Conservation (phyloP, 2,113 vertebrate genomes). For the Aegithalos caudatus region DNA sequence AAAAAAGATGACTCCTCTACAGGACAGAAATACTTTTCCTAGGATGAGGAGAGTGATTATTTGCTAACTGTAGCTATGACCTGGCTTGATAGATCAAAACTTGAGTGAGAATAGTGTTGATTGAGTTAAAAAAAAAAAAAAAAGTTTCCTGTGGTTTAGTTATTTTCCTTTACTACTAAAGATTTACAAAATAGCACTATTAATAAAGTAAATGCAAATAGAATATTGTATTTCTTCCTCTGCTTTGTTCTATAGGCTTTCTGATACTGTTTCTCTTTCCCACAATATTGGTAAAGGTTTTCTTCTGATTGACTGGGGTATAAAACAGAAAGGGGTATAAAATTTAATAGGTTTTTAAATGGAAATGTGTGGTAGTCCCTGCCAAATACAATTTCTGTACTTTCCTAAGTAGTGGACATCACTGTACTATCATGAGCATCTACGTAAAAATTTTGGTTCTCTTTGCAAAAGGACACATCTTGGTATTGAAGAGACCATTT, state of each 20-base stretch:
- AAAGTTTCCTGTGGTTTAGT: background rate
- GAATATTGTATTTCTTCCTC: background rate
- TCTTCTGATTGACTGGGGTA: background rate
- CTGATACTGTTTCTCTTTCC: background rate
- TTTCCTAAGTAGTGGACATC: background rate
- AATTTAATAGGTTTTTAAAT: background rate
- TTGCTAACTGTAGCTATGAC: background rate
- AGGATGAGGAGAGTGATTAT: background rate
- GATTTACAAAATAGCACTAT: background rate
- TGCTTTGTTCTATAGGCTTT: background rate
- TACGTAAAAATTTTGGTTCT: background rate
- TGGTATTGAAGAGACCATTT: background rate
- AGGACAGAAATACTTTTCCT: background rate
- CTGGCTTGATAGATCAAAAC: background rate
- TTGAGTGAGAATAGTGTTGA: background rate
- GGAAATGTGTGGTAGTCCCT: background rate
- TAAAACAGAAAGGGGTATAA: background rate
- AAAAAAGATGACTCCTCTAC: background rate
- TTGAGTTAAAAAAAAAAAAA: background rate
- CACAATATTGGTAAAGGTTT: background rate
- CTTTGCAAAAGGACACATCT: background rate
- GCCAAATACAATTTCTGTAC: background rate
- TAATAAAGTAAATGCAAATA: background rate
- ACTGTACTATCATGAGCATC: background rate
- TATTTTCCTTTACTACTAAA: background rate